These are phyloP conservation scores for Tachina fera DNA, from an alignment of 2,888 invertebrate genomes.

Conservation along the genomic window DNA sequence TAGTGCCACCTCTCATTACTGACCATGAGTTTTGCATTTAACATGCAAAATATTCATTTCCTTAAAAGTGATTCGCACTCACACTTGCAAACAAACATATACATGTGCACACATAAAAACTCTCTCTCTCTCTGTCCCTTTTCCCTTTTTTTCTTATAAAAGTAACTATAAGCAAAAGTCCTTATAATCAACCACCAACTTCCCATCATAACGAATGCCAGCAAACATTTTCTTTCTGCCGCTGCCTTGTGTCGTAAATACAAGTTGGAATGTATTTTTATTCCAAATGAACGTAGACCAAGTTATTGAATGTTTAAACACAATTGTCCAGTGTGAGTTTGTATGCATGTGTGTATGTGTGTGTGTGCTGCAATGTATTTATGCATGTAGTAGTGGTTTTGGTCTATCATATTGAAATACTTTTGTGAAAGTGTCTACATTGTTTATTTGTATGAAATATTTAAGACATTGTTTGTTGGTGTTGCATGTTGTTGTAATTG, in stretches of 20 bases:
- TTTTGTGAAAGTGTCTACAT: slow-evolving; percentile 41
- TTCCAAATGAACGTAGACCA: slow-evolving; percentile 51
- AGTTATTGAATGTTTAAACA: slow-evolving; percentile 44
- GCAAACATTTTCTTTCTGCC: slow-evolving; percentile 41
- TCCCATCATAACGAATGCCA: not conserved
- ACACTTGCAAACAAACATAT: too few species aligned
- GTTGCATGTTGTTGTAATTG: slow-evolving; percentile 62
- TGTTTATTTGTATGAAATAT: slow-evolving; percentile 62
- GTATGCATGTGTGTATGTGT: not conserved
- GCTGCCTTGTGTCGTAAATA: not conserved
- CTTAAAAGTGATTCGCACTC: slow-evolving; percentile 32
- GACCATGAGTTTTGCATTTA: slow-evolving; percentile 69
- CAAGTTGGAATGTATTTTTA: slow-evolving; percentile 14
- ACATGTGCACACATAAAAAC: too few species aligned
- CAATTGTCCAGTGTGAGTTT: slow-evolving; percentile 21
- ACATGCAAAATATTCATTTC: slow-evolving; percentile 71
- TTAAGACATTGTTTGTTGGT: slow-evolving; percentile 71
- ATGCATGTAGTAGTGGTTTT: slow-evolving; percentile 19
- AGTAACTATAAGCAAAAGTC: slow-evolving; percentile 23
- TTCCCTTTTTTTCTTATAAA: not conserved
- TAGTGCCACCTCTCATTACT: slow-evolving; percentile 62
- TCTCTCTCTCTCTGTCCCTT: not conserved
- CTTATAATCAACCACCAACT: not conserved
- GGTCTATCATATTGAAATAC: not conserved
- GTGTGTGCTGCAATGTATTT: not conserved